Base-by-base conservation (phyloP, 2,888 invertebrate species). In the Hemistola chrysoprasaria region DNA sequence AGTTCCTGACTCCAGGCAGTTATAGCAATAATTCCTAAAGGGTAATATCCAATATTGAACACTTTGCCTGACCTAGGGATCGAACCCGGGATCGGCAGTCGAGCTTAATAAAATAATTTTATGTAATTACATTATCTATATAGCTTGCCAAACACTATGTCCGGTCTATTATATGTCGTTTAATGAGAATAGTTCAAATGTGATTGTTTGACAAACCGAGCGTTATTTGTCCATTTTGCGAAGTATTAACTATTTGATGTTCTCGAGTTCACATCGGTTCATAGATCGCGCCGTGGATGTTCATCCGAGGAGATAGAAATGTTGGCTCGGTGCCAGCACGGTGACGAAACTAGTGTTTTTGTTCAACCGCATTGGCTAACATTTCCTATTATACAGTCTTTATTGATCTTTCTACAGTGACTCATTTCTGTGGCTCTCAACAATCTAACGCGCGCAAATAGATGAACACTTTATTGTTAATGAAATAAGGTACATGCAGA, bases 281-380 rank as follows among this genome's bases (percentile, higher is more conserved):
- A 67, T 44, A 48, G 60, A 49, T 45, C 50, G n/a, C 53, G 4
- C 8, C 9, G 33, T 33, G 42, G 46, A 51, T 39, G 50, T 30
- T 20, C 28, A 32, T 22, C 39, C 34, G 46, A 11, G 4, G 44
- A 42, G 40, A 43, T 44, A 28, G 45, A 34, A 16, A 11, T 23
- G 40, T 52, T 81, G 81, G 81, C 77, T 34, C 29, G 22, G 10
- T 40, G 74, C 80, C 81, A 82, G 47, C 56, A 56, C 58, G 23
- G 32, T 78, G 70, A 69, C 68, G 75, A 74, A 74, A 80, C 56
- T 53, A 54, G n/a, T 56, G 57, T 59, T 54, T 68, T 53, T 58
- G 44, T 39, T 50, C 35, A 57, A 55, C 54, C 55, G 53, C 51
- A 57, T 60, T 61, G 59, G 53, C 53, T 48, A 65, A 64, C 50